These are phyloP conservation scores for Stenodera caucasica DNA, from an alignment of 2,888 invertebrate species.

Conservation along the genomic window DNA sequence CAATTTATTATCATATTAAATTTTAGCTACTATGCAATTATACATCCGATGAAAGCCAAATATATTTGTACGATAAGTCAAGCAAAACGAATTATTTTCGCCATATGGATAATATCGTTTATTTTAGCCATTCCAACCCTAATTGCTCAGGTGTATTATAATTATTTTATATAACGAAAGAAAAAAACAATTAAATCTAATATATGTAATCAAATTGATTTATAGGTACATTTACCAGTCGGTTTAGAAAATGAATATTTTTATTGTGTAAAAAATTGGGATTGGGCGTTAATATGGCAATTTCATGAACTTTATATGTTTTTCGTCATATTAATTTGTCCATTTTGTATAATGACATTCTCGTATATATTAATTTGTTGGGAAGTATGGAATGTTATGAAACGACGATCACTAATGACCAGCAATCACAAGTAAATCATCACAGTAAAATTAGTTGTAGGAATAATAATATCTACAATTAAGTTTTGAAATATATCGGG, in stretches of 20 bases:
- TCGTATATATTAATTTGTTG: constrained; percentile 67
- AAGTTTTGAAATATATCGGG: constrained; percentile 3
- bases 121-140: constrained; percentile 64
- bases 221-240: constrained; percentile 47
- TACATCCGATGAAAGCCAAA: constrained; percentile 70
- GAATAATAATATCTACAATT: too few species aligned
- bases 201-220: constrained; percentile 12
- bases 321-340: constrained; percentile 63
- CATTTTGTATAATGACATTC: constrained; percentile 65
- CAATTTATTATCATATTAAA: constrained; percentile 19
- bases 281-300: constrained; percentile 55
- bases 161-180: not conserved
- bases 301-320: constrained; percentile 68
- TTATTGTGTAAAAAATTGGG: constrained; percentile 64
- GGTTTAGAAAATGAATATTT: constrained; percentile 51
- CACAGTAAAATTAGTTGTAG: too few species aligned
- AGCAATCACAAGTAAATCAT: constrained; percentile 57
- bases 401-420: constrained; percentile 62
- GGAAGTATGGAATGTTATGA: constrained; percentile 67
- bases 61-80: constrained; percentile 69
- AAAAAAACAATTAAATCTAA: not conserved
- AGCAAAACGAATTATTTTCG: constrained; percentile 63
- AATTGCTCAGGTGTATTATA: constrained; percentile 60
- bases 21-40: constrained; percentile 69
- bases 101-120: constrained; percentile 65